Percentiles rank a stretch among this genome's conserved stretches.
phyloP scores from a whole-genome alignment of 2,797 vertebrate genomes.

The Periparus ater region DNA sequence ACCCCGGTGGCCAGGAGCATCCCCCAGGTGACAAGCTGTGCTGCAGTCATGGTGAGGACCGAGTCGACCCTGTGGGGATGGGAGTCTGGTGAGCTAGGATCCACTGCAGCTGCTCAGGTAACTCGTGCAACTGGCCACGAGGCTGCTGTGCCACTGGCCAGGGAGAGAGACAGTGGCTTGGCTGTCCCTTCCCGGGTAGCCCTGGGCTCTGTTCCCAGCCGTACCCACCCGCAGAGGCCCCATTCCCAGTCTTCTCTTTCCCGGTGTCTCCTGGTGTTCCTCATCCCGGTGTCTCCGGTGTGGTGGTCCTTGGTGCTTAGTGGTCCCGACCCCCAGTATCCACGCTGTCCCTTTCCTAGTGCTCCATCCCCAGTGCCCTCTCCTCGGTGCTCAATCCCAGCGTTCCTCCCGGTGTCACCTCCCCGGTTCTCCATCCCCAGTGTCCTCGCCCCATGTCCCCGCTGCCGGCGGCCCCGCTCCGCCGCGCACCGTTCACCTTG shows the following conservation, averaged over 20 bases:
- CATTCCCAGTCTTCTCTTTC: not conserved
- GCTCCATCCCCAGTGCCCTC: not conserved
- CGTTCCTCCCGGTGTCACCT: not conserved
- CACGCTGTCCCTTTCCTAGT: not conserved
- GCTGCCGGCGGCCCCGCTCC: not conserved
- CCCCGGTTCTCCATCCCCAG: not conserved
- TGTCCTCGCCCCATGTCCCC: not conserved
- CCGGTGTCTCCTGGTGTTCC: not conserved
- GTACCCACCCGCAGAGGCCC: not conserved
- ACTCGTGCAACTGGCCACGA: accelerated
- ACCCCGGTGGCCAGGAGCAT: conserved; percentile 11
- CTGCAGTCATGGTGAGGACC: conserved; percentile 17
- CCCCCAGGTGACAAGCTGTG: conserved; percentile 10
- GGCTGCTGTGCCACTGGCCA: not conserved
- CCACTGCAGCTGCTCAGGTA: not conserved
- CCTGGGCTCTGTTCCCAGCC: not conserved
- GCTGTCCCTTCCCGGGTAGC: not conserved
- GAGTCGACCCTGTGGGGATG: not conserved
- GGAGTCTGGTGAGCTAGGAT: not conserved
- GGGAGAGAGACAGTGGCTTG: not conserved
- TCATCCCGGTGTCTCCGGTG: not conserved
- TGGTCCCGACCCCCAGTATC: not conserved
- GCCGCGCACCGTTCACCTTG: conserved; percentile 39
- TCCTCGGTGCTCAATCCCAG: not conserved
- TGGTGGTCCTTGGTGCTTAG: not conserved